phyloP scores from a whole-genome alignment of 2,113 vertebrate species.

The Pedionomus torquatus region DNA sequence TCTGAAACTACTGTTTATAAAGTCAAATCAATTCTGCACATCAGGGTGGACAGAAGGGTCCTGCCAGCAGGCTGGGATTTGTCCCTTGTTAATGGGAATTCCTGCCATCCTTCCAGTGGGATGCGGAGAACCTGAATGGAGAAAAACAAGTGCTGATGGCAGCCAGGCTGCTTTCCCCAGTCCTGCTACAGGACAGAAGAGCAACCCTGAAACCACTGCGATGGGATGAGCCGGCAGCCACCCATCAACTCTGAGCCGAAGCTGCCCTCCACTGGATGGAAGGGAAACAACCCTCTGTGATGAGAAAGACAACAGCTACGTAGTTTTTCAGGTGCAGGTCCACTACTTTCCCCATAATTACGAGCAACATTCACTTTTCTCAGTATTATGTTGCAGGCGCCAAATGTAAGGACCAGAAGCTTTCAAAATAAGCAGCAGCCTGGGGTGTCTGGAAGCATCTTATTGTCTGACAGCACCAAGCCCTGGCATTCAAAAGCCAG shows the following conservation, averaged over 20 bases:
- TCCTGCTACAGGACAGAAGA: accelerated
- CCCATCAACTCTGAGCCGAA: not conserved
- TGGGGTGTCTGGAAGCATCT: not conserved
- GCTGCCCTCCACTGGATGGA: not conserved
- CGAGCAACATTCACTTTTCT: not conserved
- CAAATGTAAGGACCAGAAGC: not conserved
- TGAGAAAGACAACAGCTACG: accelerated
- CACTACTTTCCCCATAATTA: not conserved
- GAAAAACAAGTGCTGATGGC: accelerated
- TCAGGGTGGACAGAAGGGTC: not conserved
- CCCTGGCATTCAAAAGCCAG: not conserved
- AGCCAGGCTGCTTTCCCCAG: not conserved
- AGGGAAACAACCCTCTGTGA: not conserved
- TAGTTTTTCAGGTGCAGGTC: accelerated
- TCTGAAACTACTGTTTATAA: not conserved
- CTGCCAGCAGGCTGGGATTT: not conserved
- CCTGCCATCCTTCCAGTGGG: not conserved
- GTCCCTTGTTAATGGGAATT: not conserved
- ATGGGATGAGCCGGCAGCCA: not conserved
- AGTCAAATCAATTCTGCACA: not conserved
- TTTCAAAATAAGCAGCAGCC: not conserved
- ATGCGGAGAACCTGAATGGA: not conserved
- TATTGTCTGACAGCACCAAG: not conserved
- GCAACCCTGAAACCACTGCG: accelerated
- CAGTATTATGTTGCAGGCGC: not conserved